Conservation (phyloP, 2,113 vertebrate genomes). For the Pterophyllum scalare region DNA sequence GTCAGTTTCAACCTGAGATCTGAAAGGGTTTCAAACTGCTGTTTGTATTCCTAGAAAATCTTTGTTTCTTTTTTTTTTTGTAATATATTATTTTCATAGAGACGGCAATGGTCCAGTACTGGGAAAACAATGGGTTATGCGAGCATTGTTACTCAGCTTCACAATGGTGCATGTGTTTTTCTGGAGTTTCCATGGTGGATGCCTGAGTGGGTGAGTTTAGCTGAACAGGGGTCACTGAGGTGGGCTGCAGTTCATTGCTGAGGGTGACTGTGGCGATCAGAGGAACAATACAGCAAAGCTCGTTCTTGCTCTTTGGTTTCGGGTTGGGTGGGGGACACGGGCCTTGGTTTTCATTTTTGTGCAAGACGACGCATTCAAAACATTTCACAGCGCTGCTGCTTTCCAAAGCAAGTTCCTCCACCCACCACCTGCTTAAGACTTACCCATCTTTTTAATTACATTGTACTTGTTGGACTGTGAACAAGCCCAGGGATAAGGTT, state of each 20-base stretch:
- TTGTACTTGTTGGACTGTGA: not conserved
- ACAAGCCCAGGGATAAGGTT: not conserved
- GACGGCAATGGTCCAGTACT: not conserved
- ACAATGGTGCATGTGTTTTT: constrained; percentile 28
- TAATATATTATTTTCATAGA: not conserved
- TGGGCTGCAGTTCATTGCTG: constrained; percentile 56
- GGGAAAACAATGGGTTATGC: not conserved
- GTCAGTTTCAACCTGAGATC: constrained; percentile 3
- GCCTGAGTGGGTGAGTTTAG: constrained; percentile 46
- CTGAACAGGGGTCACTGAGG: constrained; percentile 53
- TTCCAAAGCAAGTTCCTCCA: not conserved
- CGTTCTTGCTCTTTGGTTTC: constrained; percentile 61
- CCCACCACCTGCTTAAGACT: not conserved
- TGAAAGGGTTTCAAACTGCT: not conserved
- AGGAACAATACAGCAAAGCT: constrained; percentile 53
- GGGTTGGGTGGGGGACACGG: constrained; percentile 12
- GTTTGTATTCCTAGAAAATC: not conserved
- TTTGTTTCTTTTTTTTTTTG: not conserved
- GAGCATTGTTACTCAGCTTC: constrained; percentile 29
- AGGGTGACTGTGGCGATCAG: constrained; percentile 31
- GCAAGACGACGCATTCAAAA: not conserved
- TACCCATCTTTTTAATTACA: not conserved
- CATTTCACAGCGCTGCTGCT: not conserved
- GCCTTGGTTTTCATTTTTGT: not conserved
- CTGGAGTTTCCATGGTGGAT: constrained; percentile 36